These are phyloP conservation scores for Thymelicus sylvestris DNA, from an alignment of 2,888 invertebrate species.

Conservation along the genomic window DNA sequence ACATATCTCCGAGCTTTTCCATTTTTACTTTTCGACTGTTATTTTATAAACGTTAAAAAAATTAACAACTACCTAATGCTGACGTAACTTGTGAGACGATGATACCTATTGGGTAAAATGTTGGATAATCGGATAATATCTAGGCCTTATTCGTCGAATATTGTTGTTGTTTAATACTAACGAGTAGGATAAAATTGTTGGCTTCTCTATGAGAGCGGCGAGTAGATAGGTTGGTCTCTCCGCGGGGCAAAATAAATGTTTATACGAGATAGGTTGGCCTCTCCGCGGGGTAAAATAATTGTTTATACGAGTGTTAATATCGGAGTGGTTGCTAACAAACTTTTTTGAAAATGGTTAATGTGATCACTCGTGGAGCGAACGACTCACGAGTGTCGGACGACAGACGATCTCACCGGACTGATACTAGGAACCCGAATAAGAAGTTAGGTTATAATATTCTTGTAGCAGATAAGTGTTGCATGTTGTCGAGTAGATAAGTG, in stretches of 20 bases:
- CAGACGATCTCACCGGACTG: constrained; percentile 14
- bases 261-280: constrained; percentile 16
- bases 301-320: constrained; percentile 20
- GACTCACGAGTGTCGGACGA: neutral
- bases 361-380: neutral
- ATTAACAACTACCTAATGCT: neutral
- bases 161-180: constrained; percentile 70
- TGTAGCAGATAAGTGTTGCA: constrained; percentile 29
- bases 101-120: constrained; percentile 11
- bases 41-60: constrained; percentile 18
- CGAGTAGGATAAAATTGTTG: constrained; percentile 55
- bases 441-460: constrained; percentile 14
- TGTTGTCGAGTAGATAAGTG: constrained; percentile 10
- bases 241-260: neutral
- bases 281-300: neutral
- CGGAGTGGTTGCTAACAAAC: constrained; percentile 12
- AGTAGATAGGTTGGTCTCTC: constrained; percentile 23
- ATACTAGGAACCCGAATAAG: constrained; percentile 36
- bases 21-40: constrained; percentile 18
- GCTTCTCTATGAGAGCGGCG: constrained; percentile 47
- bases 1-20: constrained; percentile 27
- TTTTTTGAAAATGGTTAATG: neutral
- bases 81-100: constrained; percentile 1
- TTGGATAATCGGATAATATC: constrained; percentile 40
- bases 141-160: constrained; percentile 67